A percentile compares a stretch with the other conserved stretches of the same genome.
Evolutionary conservation across 2,888 invertebrate genomes (phyloP).

Genomic region (Ennomos quercinarius): DNA sequence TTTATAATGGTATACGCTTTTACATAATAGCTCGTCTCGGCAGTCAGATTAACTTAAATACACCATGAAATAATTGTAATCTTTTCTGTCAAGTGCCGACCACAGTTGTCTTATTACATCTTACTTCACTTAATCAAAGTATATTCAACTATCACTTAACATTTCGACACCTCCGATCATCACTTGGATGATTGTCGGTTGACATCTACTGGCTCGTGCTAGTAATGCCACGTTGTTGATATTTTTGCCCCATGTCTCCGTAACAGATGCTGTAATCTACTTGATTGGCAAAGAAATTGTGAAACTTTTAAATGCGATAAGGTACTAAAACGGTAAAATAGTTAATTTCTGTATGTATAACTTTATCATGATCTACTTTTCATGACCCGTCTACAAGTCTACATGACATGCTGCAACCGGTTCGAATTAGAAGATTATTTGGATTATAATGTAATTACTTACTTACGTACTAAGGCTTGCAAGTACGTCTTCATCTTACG

Average conservation of each 20-base stretch:
- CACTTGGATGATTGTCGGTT: slow-evolving; percentile 35
- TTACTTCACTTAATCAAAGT: slow-evolving; percentile 38
- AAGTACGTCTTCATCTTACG: slow-evolving; percentile 33
- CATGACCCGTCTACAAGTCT: slow-evolving; percentile 39
- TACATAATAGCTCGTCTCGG: too few relatives aligned
- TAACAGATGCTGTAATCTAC: not conserved
- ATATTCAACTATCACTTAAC: slow-evolving; percentile 39
- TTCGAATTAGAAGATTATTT: slow-evolving; percentile 44
- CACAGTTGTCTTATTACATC: slow-evolving; percentile 41
- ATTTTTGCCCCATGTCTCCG: slow-evolving; percentile 14
- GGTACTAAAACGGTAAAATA: slow-evolving; percentile 2
- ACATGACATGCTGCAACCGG: slow-evolving; percentile 36
- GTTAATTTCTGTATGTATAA: slow-evolving; percentile 12
- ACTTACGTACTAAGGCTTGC: slow-evolving; percentile 25
- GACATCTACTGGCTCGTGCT: slow-evolving; percentile 38
- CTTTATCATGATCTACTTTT: slow-evolving; percentile 41
- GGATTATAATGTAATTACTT: slow-evolving; percentile 30
- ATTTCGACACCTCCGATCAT: slow-evolving; percentile 43
- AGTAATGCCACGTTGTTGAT: not conserved
- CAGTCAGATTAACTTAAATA: too few relatives aligned
- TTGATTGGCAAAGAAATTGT: not conserved
- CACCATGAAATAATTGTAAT: slow-evolving; percentile 10
- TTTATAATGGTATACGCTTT: too few relatives aligned
- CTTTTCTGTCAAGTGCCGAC: slow-evolving; percentile 24
- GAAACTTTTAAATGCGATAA: slow-evolving; percentile 6